Evolutionary conservation across 2,113 vertebrate species (phyloP).

Genomic region (Probosciger aterrimus): DNA sequence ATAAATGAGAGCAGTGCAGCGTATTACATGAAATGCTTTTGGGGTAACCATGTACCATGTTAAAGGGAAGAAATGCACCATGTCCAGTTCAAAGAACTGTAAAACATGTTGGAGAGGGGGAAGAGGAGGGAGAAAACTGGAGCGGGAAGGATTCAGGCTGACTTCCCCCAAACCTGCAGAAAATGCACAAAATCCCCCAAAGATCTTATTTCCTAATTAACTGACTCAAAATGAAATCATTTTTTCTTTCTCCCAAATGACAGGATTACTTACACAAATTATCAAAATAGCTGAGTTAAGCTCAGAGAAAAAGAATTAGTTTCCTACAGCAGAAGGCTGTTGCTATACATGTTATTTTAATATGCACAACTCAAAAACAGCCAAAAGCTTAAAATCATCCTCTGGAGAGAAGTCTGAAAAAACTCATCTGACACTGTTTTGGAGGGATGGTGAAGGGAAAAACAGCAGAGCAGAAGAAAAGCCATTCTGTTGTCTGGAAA

Average conservation of each 20-base stretch:
- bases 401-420: conserved; percentile 54
- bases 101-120: background rate
- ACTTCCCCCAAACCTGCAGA: conserved; percentile 32
- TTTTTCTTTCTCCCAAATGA: conserved; percentile 65
- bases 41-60: background rate
- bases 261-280: conserved; percentile 65
- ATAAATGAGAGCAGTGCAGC: background rate
- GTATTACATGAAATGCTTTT: background rate
- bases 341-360: conserved; percentile 60
- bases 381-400: conserved; percentile 59
- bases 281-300: conserved; percentile 62
- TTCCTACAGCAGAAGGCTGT: conserved; percentile 61
- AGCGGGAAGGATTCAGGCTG: conserved; percentile 5
- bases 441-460: background rate
- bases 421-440: conserved; percentile 55
- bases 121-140: background rate
- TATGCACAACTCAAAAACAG: conserved; percentile 59
- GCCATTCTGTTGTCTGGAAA: conserved; percentile 43
- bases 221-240: conserved; percentile 64
- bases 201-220: conserved; percentile 64
- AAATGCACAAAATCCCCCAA: conserved; percentile 50
- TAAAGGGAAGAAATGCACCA: background rate
- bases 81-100: background rate
- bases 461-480: conserved; percentile 48
- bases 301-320: conserved; percentile 50